Evolutionary conservation across 2,888 invertebrate species (phyloP), one percentile per base, ranked within the genome.

Genomic region (Crepidodera aurea): DNA sequence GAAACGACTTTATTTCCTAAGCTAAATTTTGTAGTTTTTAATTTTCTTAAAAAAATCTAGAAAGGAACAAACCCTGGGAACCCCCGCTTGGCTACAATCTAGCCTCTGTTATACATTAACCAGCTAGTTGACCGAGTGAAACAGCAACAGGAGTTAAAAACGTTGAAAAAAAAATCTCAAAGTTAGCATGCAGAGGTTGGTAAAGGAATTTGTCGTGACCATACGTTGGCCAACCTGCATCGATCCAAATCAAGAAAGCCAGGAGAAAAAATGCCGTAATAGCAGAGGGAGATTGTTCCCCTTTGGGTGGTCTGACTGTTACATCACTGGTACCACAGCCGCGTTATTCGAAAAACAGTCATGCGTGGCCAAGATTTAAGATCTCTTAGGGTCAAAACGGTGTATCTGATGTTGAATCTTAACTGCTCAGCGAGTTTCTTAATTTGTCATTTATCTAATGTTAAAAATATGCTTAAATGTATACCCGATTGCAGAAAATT

Each of bases 281-380:
- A 50, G 50, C 39, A 39, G n/a, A n/a, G 57, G 39, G 48, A 57
- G 48, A 57, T 50, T 50, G 48, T 48, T 48, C 37, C 27, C 48
- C 48, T 57, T 57, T 61, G 61, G 61, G 61, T 61, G 61, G 61
- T 61, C 61, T 56, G 15, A 44, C n/a, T 50, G 57, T 57, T 57
- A 39, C 57, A 57, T 48, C 48, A 57, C 48, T 56, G 34, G 29
- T 29, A 27, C 48, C 13, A 48, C 15, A 27, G 13, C 48, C n/a
- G 22, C 32, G 32, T 34, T 55, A 44, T 56, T 32, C 37, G 25
- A 22, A 46, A 57, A 57, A 50, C 39, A 37, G 39, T 34, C 32
- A 46, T 12, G 39, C 27, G 18, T 40, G n/a, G 42, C 40, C n/a
- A 25, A 25, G 18, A 53, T 39, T 27, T 48, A 48, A 27, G 8